These are phyloP conservation scores for Zeus faber DNA, from an alignment of 2,113 vertebrate species.

Conservation along the genomic window DNA sequence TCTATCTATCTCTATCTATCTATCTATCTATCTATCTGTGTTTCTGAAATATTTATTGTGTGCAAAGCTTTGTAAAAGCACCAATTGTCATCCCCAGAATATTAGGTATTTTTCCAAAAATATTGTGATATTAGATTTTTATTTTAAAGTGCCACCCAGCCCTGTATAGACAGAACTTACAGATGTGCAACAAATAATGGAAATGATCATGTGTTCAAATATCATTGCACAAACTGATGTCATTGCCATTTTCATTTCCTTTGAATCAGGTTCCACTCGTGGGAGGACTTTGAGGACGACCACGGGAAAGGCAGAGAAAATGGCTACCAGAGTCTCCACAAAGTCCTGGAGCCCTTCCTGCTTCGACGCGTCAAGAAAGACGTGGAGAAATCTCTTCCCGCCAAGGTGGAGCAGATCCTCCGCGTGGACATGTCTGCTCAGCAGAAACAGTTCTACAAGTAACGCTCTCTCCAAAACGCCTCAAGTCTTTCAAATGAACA, in stretches of 20 bases:
- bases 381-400: conserved; percentile 96
- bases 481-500: conserved; percentile 3
- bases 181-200: no score
- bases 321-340: conserved; percentile 96
- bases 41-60: no score
- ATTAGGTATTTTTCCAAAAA: no score
- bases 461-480: conserved; percentile 27
- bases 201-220: no score
- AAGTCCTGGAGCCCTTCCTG: conserved; percentile 95
- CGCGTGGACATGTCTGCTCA: conserved; percentile 94
- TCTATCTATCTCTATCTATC: no score
- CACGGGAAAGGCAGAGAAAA: conserved; percentile 95
- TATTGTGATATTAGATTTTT: no score
- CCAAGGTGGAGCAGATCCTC: conserved; percentile 98
- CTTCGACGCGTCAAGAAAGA: conserved; percentile 97
- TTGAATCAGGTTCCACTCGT: conserved; percentile 90
- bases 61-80: no score
- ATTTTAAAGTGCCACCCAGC: no score
- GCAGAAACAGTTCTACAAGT: conserved; percentile 99
- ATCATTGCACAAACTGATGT: no score
- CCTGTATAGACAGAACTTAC: no score
- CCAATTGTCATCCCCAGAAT: no score
- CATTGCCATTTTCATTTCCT: conserved; percentile 9
- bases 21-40: no score
- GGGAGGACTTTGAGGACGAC: conserved; percentile 97